Conservation (phyloP, 2,113 vertebrate genomes). For the Mustela nigripes region DNA sequence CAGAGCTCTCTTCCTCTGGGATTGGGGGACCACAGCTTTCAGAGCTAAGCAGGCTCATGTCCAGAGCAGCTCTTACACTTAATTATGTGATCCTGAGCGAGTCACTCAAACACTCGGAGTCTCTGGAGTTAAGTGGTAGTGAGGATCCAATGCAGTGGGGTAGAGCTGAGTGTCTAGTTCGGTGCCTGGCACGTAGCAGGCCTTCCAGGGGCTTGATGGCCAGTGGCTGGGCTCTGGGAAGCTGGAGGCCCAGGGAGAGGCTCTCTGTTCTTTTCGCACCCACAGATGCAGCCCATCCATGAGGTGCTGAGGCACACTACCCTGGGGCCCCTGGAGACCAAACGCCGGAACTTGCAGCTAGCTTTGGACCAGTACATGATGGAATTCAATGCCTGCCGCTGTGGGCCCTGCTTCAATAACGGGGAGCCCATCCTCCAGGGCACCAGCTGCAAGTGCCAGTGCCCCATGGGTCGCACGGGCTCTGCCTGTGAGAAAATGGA, state of each 20-base stretch:
- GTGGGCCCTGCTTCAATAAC: slow-evolving; percentile 90
- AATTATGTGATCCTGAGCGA: background rate
- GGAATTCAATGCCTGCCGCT: slow-evolving; percentile 94
- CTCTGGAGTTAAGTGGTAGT: background rate
- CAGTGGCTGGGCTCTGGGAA: background rate
- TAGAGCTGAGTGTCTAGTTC: background rate
- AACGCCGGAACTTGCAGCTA: slow-evolving; percentile 87
- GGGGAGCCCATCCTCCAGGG: slow-evolving; percentile 89
- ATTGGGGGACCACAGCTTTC: background rate
- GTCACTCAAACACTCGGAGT: background rate
- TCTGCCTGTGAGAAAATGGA: slow-evolving; percentile 88
- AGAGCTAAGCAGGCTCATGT: background rate
- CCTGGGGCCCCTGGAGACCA: slow-evolving; percentile 81
- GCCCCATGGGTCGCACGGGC: slow-evolving; percentile 86
- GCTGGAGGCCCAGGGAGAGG: background rate
- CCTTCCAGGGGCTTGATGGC: background rate
- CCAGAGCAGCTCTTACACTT: background rate
- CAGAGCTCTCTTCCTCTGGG: background rate
- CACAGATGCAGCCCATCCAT: slow-evolving; percentile 91
- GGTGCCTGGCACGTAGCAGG: background rate
- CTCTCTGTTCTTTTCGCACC: background rate
- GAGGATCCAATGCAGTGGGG: background rate
- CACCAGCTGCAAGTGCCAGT: slow-evolving; percentile 91
- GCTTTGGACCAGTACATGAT: slow-evolving; percentile 91
- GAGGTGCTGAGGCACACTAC: slow-evolving; percentile 90